Conservation (phyloP, 1,140 invertebrate genomes). For the Lepidurus couesii region DNA sequence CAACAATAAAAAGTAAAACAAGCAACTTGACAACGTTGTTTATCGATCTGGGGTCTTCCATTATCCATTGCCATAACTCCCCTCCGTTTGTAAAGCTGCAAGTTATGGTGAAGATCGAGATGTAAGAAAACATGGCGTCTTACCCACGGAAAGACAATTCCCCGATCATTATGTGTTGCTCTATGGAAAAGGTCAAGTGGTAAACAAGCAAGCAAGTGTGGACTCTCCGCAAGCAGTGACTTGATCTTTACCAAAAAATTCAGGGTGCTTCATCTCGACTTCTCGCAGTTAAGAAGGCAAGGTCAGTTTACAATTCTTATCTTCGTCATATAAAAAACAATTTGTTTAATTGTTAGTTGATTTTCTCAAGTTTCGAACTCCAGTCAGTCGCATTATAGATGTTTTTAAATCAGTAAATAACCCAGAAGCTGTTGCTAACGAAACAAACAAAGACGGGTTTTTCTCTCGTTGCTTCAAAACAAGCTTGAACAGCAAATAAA, state of each 20-base stretch:
- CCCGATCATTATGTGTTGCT: not conserved
- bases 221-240: too few relatives aligned
- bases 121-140: conserved; percentile 15
- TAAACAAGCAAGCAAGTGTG: not conserved
- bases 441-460: too few relatives aligned
- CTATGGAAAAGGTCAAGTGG: not conserved
- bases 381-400: too few relatives aligned
- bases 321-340: too few relatives aligned
- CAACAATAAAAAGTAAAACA: not conserved
- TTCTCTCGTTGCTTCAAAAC: too few relatives aligned
- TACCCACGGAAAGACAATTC: not conserved
- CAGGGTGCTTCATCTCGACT: not conserved
- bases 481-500: too few relatives aligned
- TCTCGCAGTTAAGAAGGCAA: not conserved
- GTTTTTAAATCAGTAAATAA: too few relatives aligned
- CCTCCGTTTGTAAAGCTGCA: conserved; percentile 8
- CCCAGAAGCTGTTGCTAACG: too few relatives aligned
- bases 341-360: too few relatives aligned
- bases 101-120: conserved; percentile 19
- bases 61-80: conserved; percentile 18
- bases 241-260: too few relatives aligned
- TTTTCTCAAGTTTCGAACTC: too few relatives aligned
- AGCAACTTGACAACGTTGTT: not conserved
- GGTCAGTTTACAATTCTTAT: not conserved
- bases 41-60: conserved; percentile 18